Percentiles rank a stretch among this genome's conserved stretches.
Conservation (phyloP, 2,113 vertebrate genomes). For the Pyrgilauda ruficollis region DNA sequence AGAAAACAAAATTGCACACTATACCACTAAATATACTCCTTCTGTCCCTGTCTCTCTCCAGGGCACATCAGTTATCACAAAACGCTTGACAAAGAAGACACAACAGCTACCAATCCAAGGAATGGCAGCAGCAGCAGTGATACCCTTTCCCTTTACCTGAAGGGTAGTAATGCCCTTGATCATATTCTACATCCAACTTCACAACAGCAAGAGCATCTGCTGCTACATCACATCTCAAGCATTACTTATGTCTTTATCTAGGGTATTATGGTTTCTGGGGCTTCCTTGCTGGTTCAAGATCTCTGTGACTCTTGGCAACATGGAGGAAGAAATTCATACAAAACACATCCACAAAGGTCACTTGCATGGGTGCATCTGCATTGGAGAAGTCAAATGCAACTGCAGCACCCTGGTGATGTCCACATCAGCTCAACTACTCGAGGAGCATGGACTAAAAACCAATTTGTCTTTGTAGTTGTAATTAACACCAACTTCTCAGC, state of each 20-base stretch:
- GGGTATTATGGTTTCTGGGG: not conserved
- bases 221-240: not conserved
- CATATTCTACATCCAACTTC: not conserved
- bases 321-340: not conserved
- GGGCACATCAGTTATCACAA: not conserved
- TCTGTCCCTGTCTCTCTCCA: not conserved
- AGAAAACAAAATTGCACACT: not conserved
- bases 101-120: not conserved
- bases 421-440: not conserved
- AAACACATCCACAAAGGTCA: not conserved
- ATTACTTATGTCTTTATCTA: not conserved
- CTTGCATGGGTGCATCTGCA: not conserved
- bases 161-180: not conserved
- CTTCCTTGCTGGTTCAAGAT: not conserved
- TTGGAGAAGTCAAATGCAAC: rapidly evolving
- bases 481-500: not conserved
- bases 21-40: not conserved
- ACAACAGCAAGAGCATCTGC: not conserved
- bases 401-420: not conserved
- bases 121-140: not conserved
- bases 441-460: not conserved
- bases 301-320: not conserved
- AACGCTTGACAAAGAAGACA: not conserved
- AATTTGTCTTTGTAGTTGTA: not conserved
- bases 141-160: not conserved